Conservation (phyloP, 2,888 invertebrate species). For the Folsomia manolachei region DNA sequence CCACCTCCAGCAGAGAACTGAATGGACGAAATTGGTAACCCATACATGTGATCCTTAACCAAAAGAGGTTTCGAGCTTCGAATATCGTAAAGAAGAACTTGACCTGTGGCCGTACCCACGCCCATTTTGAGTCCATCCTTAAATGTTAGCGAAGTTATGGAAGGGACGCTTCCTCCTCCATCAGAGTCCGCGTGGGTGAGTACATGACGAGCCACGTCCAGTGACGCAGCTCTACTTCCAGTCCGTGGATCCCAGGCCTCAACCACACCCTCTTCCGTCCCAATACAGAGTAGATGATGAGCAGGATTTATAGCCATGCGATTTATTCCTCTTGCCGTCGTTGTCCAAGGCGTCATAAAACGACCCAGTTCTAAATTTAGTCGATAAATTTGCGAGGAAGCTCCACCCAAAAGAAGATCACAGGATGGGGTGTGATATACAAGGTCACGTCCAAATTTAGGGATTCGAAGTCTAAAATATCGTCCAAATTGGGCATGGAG, state of each 20-base stretch:
- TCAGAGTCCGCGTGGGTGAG: constrained; percentile 59
- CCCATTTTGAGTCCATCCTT: constrained; percentile 62
- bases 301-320: constrained; percentile 81
- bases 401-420: constrained; percentile 89
- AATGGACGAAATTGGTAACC: constrained; percentile 81
- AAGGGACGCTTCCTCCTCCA: constrained; percentile 65
- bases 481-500: constrained; percentile 92
- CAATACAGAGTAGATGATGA: constrained; percentile 81
- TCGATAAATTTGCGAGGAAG: constrained; percentile 80
- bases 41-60: constrained; percentile 93
- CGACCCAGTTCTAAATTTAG: constrained; percentile 93
- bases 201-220: constrained; percentile 77
- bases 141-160: constrained; percentile 67
- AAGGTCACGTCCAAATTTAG: constrained; percentile 92
- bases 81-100: constrained; percentile 90
- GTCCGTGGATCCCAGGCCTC: constrained; percentile 96
- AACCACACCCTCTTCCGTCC: constrained; percentile 84
- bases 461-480: constrained; percentile 85
- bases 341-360: constrained; percentile 79
- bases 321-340: constrained; percentile 73
- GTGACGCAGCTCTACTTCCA: constrained; percentile 69
- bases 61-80: constrained; percentile 82
- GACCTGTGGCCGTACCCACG: constrained; percentile 91
- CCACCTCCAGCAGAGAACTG: constrained; percentile 77
- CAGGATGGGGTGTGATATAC: constrained; percentile 83